Evolutionary conservation across 2,888 invertebrate genomes (phyloP).

Genomic region (Metopia argyrocephala): DNA sequence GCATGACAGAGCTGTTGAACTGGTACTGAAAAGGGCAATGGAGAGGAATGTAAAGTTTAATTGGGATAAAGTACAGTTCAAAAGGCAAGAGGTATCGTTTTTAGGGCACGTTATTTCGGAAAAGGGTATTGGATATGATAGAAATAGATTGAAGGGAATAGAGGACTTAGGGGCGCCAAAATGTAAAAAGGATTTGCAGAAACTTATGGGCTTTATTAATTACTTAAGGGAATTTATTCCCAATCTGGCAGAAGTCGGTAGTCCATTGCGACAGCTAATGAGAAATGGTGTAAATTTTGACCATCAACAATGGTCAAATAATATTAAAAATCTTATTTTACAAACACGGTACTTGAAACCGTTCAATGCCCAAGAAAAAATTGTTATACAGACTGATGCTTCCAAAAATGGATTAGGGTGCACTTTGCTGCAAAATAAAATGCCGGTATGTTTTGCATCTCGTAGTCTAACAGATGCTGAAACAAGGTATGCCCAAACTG

Average conservation of each 20-base stretch:
- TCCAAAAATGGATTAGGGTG: conserved; percentile 55
- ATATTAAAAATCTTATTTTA: no score
- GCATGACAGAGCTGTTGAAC: conserved; percentile 19
- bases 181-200: conserved; percentile 37
- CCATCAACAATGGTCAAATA: no score
- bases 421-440: conserved; percentile 9
- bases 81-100: conserved; percentile 4
- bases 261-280: no score
- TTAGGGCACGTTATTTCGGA: conserved; percentile 33
- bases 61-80: neutral
- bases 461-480: conserved; percentile 51
- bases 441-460: neutral
- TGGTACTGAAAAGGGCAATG: conserved; percentile 17
- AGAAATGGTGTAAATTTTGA: no score
- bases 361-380: no score
- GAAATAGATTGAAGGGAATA: no score
- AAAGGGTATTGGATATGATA: conserved; percentile 26
- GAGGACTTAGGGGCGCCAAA: conserved; percentile 39
- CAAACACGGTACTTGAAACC: no score
- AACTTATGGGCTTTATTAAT: conserved; percentile 40
- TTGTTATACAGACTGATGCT: no score
- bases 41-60: conserved; percentile 15
- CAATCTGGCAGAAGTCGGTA: no score
- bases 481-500: conserved; percentile 66
- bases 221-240: no score